These are phyloP conservation scores for Scaptomyza parva DNA, from an alignment of 2,888 invertebrate species.

Conservation along the genomic window DNA sequence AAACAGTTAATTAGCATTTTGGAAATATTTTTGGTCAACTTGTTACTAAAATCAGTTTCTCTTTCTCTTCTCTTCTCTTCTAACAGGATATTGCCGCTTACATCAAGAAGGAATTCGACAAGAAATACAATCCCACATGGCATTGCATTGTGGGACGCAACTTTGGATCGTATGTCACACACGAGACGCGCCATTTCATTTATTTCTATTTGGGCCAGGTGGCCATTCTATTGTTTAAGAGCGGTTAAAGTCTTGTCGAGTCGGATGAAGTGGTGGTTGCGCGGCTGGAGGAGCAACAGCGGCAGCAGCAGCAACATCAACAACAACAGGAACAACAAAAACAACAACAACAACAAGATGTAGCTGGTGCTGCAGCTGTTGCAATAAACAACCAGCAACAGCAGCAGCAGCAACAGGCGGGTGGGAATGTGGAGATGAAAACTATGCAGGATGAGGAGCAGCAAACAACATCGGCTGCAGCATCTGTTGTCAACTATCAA, in stretches of 20 bases:
- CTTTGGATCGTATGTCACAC: conserved; percentile 99
- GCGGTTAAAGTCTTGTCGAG: conserved; percentile 90
- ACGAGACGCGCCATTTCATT: conserved; percentile 99
- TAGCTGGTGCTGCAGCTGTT: conserved; percentile 10
- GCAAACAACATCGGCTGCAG: conserved; percentile 24
- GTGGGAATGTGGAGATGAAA: conserved; percentile 24
- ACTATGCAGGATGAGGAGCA: conserved; percentile 34
- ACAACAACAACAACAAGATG: conserved; percentile 30
- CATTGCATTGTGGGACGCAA: conserved; percentile 99
- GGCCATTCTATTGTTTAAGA: conserved; percentile 99
- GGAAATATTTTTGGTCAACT: conserved; percentile 51
- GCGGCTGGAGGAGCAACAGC: conserved; percentile 62
- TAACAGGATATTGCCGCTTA: conserved; percentile 97
- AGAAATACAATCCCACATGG: conserved; percentile 99
- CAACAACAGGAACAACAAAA: conserved; percentile 39
- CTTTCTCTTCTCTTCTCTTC: conserved; percentile 26
- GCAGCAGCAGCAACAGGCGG: conserved; percentile 36
- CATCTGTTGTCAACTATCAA: conserved; percentile 15
- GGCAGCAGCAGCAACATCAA: conserved; percentile 42
- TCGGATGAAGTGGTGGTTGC: conserved; percentile 76
- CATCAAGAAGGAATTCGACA: conserved; percentile 99
- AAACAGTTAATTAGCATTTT: not conserved
- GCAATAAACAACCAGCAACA: too few relatives aligned
- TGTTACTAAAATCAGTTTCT: conserved; percentile 17
- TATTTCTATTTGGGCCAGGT: conserved; percentile 99